Percentiles rank a stretch among this genome's conserved stretches.
phyloP scores from a whole-genome alignment of 2,888 invertebrate genomes.

The Scaptodrosophila latifasciaeformis region DNA sequence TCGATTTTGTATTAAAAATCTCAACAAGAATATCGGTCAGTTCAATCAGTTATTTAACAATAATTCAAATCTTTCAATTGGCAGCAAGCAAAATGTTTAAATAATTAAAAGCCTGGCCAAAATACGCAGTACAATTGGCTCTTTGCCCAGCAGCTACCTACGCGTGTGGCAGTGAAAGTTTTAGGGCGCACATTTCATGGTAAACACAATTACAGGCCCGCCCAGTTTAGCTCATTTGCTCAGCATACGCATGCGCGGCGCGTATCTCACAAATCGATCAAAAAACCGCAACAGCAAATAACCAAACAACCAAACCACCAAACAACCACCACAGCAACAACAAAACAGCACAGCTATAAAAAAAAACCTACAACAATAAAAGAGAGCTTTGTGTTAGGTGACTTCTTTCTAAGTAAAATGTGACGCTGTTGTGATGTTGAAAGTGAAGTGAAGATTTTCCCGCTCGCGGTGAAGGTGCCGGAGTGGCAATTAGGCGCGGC shows the following conservation, averaged over 20 bases:
- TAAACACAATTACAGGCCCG: constrained; percentile 47
- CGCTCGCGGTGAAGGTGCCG: constrained; percentile 21
- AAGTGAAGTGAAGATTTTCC: constrained; percentile 41
- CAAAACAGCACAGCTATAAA: no score
- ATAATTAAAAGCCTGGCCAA: no score
- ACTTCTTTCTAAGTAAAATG: constrained; percentile 43
- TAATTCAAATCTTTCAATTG: no score
- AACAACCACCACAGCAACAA: not conserved
- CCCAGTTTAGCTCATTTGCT: constrained; percentile 7
- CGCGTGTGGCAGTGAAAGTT: constrained; percentile 53
- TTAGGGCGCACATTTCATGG: constrained; percentile 45
- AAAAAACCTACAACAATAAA: constrained; percentile 20
- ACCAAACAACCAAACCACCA: not conserved
- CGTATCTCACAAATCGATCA: constrained; percentile 64
- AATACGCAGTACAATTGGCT: constrained; percentile 12
- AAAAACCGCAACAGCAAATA: constrained; percentile 33
- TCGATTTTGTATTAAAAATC: no score
- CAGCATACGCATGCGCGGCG: constrained; percentile 40
- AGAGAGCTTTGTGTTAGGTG: constrained; percentile 19
- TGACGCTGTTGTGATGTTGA: constrained; percentile 31
- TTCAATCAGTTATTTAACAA: no score
- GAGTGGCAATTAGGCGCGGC: constrained; percentile 35
- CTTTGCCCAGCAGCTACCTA: constrained; percentile 18
- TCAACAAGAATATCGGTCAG: no score
- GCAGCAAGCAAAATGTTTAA: no score